These are phyloP conservation scores for Galago senegalensis DNA, from an alignment of 2,797 vertebrate species.

Conservation along the genomic window DNA sequence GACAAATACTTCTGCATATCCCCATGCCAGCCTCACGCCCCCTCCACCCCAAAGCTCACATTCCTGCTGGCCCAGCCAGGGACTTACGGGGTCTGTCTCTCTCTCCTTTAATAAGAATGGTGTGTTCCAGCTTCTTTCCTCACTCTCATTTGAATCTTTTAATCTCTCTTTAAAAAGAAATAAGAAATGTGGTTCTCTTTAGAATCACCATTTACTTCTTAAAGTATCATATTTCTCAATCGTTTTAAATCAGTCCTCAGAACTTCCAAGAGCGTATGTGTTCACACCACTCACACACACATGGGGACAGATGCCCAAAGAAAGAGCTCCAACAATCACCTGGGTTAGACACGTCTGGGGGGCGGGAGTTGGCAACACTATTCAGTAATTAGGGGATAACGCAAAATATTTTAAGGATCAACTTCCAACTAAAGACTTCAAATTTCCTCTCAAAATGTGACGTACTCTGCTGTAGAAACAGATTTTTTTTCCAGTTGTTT, in stretches of 20 bases:
- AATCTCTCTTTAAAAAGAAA: neutral
- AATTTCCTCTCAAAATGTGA: neutral
- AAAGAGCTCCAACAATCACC: neutral
- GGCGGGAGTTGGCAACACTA: neutral
- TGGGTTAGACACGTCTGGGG: neutral
- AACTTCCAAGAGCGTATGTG: neutral
- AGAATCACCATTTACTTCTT: neutral
- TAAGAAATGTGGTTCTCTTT: neutral
- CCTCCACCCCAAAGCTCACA: neutral
- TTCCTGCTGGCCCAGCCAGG: neutral
- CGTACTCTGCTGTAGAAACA: neutral
- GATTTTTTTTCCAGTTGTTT: neutral
- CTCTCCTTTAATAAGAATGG: neutral
- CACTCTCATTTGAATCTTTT: neutral
- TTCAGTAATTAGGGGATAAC: conserved; percentile 20
- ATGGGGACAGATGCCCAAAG: neutral
- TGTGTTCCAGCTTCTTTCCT: neutral
- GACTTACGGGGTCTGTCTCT: neutral
- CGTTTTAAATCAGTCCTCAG: neutral
- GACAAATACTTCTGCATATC: neutral
- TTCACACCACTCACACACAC: neutral
- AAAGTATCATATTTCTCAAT: neutral
- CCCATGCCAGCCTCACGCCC: neutral
- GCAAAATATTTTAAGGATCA: neutral
- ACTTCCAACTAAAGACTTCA: neutral